A percentile compares a stretch with the other conserved stretches of the same genome.
Evolutionary conservation across 1,140 invertebrate genomes (phyloP).

Genomic region (Cylas formicarius): DNA sequence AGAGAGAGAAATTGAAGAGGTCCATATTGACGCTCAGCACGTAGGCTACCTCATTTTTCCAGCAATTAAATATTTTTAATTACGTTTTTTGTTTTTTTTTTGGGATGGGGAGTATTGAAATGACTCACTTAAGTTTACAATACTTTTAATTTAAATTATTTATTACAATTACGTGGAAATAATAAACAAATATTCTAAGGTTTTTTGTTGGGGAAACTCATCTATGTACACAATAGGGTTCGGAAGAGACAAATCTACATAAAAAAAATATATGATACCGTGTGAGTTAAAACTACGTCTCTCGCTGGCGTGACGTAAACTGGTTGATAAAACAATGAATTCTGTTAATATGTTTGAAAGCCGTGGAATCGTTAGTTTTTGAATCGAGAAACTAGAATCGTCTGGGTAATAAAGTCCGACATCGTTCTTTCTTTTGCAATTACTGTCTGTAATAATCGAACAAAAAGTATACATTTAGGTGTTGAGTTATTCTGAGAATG

Average conservation of each 20-base stretch:
- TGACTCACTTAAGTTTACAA: no score
- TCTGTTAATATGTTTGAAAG: constrained; percentile 10
- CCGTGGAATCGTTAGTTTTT: neutral
- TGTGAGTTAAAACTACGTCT: constrained; percentile 18
- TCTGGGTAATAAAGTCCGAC: no score
- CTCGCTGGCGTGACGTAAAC: constrained; percentile 15
- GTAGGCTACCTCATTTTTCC: no score
- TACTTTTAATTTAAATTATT: constrained; percentile 24
- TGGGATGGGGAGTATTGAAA: no score
- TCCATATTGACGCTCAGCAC: constrained; percentile 47
- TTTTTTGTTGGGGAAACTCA: constrained; percentile 9
- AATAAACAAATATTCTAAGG: constrained; percentile 23
- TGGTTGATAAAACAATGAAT: constrained; percentile 16
- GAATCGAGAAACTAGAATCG: no score
- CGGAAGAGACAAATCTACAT: constrained; percentile 9
- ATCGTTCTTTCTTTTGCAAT: neutral
- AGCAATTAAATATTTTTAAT: no score
- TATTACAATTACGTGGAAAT: constrained; percentile 25
- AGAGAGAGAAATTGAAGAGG: constrained; percentile 64
- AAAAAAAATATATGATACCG: constrained; percentile 1
- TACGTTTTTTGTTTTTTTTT: no score
- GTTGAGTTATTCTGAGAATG: no score
- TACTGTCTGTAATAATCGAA: no score
- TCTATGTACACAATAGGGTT: constrained; percentile 17
- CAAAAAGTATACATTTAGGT: no score